A percentile compares a stretch with the other conserved stretches of the same genome.
phyloP scores from a whole-genome alignment of 2,888 invertebrate genomes.

The Enchytraeus crypticus region DNA sequence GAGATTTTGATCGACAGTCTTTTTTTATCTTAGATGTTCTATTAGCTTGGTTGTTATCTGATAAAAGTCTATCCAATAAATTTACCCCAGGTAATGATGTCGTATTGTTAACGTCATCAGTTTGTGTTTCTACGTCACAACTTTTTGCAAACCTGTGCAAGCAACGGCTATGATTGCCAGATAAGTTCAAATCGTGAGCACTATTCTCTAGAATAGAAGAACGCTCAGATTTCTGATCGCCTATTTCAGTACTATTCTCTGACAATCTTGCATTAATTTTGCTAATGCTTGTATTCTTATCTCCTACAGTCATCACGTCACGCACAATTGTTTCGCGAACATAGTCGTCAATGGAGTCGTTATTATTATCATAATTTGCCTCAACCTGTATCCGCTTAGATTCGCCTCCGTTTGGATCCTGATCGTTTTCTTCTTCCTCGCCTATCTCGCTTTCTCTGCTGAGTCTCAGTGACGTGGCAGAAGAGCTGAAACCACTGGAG shows the following conservation, averaged over 20 bases:
- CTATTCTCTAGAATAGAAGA: too few species aligned
- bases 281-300: too few species aligned
- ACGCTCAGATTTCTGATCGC: too few species aligned
- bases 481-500: constrained; percentile 51
- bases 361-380: too few species aligned
- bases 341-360: too few species aligned
- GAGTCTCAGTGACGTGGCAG: constrained; percentile 47
- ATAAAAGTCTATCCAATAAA: too few species aligned
- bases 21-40: too few species aligned
- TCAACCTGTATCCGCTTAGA: neutral
- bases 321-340: too few species aligned
- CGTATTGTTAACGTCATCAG: neutral
- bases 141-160: neutral
- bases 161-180: neutral
- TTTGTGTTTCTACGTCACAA: neutral
- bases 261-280: too few species aligned
- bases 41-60: neutral
- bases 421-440: constrained; percentile 29
- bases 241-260: neutral
- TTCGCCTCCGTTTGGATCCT: neutral
- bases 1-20: neutral
- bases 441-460: constrained; percentile 40
- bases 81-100: too few species aligned
- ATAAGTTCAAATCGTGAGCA: too few species aligned
- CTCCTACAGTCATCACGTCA: too few species aligned